Percentiles rank a stretch among this genome's conserved stretches.
These are phyloP conservation scores for Dendropsophus ebraccatus DNA, from an alignment of 2,113 vertebrate species.

Conservation along the genomic window DNA sequence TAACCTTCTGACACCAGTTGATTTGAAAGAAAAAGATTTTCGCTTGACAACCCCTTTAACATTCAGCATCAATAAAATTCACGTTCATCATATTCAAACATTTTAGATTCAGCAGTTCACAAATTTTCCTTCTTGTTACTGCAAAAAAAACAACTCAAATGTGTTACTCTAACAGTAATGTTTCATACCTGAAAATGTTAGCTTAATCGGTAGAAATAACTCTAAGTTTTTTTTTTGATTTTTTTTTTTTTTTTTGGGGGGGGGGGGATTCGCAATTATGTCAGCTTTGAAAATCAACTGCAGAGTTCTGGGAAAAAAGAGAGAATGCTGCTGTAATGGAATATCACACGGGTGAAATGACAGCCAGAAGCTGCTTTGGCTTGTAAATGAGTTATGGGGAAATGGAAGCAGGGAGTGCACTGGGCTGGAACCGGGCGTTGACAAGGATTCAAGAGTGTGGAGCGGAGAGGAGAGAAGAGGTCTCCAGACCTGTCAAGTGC, in stretches of 20 bases:
- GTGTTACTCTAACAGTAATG: slow-evolving; percentile 11
- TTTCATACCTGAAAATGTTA: slow-evolving; percentile 1
- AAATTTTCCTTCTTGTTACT: not conserved
- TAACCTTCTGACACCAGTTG: too few species aligned
- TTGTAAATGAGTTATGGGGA: slow-evolving; percentile 57
- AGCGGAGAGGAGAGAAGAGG: slow-evolving; percentile 23
- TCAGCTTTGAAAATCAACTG: slow-evolving; percentile 36
- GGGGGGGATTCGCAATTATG: not conserved
- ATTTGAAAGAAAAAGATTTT: too few species aligned
- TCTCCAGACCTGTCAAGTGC: not conserved
- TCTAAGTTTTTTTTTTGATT: not conserved
- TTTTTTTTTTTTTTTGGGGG: too few species aligned
- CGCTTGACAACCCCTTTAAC: too few species aligned
- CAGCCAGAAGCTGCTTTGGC: slow-evolving; percentile 58
- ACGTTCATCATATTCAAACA: not conserved
- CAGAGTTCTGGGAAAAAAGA: slow-evolving; percentile 46
- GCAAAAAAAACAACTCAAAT: not conserved
- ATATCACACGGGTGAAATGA: slow-evolving; percentile 51
- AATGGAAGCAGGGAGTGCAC: slow-evolving; percentile 51
- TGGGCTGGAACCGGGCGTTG: slow-evolving; percentile 49
- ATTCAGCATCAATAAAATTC: not conserved
- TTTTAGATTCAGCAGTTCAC: not conserved
- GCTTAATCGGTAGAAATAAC: slow-evolving; percentile 18
- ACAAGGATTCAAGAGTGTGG: slow-evolving; percentile 44
- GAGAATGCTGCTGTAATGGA: slow-evolving; percentile 46